phyloP scores from a whole-genome alignment of 1,140 invertebrate genomes.

The Lasioglossum albipes region DNA sequence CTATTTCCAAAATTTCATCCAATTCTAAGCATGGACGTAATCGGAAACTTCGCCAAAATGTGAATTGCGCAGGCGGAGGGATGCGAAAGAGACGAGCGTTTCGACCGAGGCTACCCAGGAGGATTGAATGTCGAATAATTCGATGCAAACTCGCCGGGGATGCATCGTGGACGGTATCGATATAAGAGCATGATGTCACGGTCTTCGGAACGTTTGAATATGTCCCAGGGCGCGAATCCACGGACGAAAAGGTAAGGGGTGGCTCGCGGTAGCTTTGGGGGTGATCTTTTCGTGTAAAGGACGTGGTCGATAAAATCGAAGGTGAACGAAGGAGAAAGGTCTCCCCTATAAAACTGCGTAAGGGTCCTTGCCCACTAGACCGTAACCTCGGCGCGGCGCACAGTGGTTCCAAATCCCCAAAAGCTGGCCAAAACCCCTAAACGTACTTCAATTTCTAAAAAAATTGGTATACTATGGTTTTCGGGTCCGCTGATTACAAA shows the following conservation, averaged over 20 bases:
- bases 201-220: not conserved
- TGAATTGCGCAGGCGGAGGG: constrained; percentile 35
- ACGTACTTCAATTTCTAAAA: too few relatives aligned
- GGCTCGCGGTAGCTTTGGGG: not conserved
- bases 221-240: constrained; percentile 1
- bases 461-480: too few relatives aligned
- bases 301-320: constrained; percentile 20
- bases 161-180: not conserved
- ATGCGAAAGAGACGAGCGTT: constrained; percentile 35
- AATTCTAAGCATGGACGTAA: too few relatives aligned
- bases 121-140: constrained; percentile 33
- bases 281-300: not conserved
- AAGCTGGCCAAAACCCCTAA: too few relatives aligned
- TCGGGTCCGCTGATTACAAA: too few relatives aligned
- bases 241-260: constrained; percentile 19
- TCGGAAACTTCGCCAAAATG: too few relatives aligned
- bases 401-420: too few relatives aligned
- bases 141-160: constrained; percentile 13
- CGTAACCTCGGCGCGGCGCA: too few relatives aligned
- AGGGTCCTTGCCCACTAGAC: too few relatives aligned
- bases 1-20: too few relatives aligned
- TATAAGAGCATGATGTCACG: not conserved
- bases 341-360: too few relatives aligned
- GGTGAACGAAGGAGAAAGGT: not conserved
- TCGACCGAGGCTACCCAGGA: not conserved